Percentiles rank a stretch among this genome's conserved stretches.
phyloP scores from a whole-genome alignment of 2,888 invertebrate genomes.

The Glomeris marginata region DNA sequence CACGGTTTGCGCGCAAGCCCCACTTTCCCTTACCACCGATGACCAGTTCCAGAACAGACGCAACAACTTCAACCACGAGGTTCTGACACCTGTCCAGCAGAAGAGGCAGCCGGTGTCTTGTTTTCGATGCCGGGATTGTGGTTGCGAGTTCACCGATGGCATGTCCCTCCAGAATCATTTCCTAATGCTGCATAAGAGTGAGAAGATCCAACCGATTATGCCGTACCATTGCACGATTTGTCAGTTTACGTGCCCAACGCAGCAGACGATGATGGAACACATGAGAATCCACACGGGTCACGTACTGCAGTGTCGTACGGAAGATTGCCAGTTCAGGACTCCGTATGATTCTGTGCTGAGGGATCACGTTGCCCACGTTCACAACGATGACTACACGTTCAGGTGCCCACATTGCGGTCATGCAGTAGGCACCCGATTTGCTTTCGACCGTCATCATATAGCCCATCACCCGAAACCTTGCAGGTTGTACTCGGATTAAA shows the following conservation, averaged over 20 bases:
- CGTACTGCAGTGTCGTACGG: conserved; percentile 25
- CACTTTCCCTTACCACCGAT: conserved; percentile 5
- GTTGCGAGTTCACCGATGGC: conserved; percentile 39
- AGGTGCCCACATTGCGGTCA: conserved; percentile 25
- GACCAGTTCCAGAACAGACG: conserved; percentile 11
- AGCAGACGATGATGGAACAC: conserved; percentile 35
- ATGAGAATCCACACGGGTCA: conserved; percentile 32
- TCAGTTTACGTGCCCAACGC: conserved; percentile 32
- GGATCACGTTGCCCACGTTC: conserved; percentile 22
- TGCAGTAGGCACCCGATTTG: conserved; percentile 17
- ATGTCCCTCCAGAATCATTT: conserved; percentile 31
- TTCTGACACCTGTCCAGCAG: conserved; percentile 28
- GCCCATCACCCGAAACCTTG: conserved; percentile 22
- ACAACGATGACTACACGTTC: conserved; percentile 16
- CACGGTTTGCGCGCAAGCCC: conserved; percentile 5
- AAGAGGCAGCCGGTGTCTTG: conserved; percentile 31
- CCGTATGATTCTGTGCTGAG: conserved; percentile 24
- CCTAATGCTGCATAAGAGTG: conserved; percentile 17
- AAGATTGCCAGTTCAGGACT: conserved; percentile 23
- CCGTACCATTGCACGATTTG: conserved; percentile 35
- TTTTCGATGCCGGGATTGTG: conserved; percentile 38
- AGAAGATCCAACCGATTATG: conserved; percentile 6
- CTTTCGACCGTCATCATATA: conserved; percentile 15
- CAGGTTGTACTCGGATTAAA: conserved; percentile 12
- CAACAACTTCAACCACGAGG: conserved; percentile 20